These are phyloP conservation scores for Montipora sp. DNA, from an alignment of 64 coral and sea anemone genomes.

Conservation along the genomic window DNA sequence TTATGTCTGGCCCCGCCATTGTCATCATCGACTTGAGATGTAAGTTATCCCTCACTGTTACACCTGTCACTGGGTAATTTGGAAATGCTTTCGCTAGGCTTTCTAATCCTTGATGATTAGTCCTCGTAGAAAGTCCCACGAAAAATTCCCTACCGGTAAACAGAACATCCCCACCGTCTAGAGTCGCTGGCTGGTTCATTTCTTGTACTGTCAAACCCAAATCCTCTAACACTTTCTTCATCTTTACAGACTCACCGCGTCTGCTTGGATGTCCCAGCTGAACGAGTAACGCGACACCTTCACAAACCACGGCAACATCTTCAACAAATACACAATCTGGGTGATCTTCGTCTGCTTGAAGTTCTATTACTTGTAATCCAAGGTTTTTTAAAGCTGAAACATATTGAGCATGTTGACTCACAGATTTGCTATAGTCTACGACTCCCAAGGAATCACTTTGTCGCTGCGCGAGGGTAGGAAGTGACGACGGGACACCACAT, in stretches of 20 bases:
- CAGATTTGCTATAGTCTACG: constrained; percentile 66
- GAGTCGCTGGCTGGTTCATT: constrained; percentile 77
- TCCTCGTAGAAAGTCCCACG: constrained; percentile 78
- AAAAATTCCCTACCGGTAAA: constrained; percentile 95
- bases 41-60: constrained; percentile 61
- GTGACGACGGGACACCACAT: constrained; percentile 68
- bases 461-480: constrained; percentile 73
- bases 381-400: constrained; percentile 79
- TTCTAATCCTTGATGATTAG: constrained; percentile 71
- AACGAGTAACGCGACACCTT: constrained; percentile 64
- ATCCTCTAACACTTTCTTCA: constrained; percentile 55
- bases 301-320: constrained; percentile 87
- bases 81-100: constrained; percentile 73
- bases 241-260: constrained; percentile 67
- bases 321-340: constrained; percentile 99
- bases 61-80: constrained; percentile 64
- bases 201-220: constrained; percentile 73
- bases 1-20: constrained; percentile 69
- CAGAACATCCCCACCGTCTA: constrained; percentile 97
- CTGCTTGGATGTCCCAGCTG: constrained; percentile 75
- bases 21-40: constrained; percentile 91
- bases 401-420: constrained; percentile 61
- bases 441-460: constrained; percentile 42
- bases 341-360: constrained; percentile 70
- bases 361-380: constrained; percentile 74